Base-by-base conservation (phyloP, 2,888 invertebrate species). In the Hedya salicella region DNA sequence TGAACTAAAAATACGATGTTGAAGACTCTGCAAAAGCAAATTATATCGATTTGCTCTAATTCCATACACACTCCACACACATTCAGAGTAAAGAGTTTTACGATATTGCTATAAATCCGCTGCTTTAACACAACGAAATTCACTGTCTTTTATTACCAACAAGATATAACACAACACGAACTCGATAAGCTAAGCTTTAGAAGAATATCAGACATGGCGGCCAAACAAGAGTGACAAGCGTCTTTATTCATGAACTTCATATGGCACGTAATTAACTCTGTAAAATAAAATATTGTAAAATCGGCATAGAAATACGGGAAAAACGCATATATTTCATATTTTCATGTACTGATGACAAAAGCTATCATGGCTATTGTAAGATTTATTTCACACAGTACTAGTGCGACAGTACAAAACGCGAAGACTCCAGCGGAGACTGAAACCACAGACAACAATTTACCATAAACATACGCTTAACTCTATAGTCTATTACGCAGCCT, bases 1-100 rank as follows among this genome's bases (percentile, higher is more conserved):
- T 92, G 93, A 90, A 94, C 93, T 93, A 93, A 93, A 92, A 92
- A 92, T 92, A 92, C 91, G 91, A 89, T 89, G 91, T 85, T 82
- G 79, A 86, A 89, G 88, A 89, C 87, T 90, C 87, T 85, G 83
- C 84, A 84, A 88, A 83, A 80, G 82, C 83, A 83, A 87, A 84
- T 84, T 86, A 76, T 86, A 88, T 82, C 75, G 85, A 87, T 87
- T 87, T 82, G 81, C 84, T 83, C 78, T 77, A 84, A 81, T 82
- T 78, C 79, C 82, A 78, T 74, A 82, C 82, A 83, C 90, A 89
- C 91, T 86, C 86, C 87, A 88, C 92, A 83, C 82, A 81, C 75
- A 75, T 77, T 81, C 80, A 78, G 81, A 81, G 85, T 83, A 80
- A 83, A 82, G 83, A 85, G 81, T 87, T 81, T 81, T 77, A 83